Base-by-base conservation (phyloP, 2,888 invertebrate species). In the Drosophila meridionalis region DNA sequence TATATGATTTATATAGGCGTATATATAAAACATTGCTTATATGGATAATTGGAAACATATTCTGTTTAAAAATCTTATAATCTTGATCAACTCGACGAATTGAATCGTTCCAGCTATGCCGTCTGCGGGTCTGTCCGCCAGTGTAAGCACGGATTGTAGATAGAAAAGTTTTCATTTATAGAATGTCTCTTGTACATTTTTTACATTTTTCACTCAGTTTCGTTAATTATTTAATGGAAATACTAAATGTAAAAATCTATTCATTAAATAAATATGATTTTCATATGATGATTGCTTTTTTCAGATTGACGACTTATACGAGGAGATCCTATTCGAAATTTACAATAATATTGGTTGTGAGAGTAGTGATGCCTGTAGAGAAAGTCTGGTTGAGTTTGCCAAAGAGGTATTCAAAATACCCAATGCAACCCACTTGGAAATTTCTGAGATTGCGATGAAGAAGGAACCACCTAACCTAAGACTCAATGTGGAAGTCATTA, bases 381-480 rank as follows among this genome's bases (percentile, higher is more conserved):
- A 95, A 58, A 94, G 95, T 1, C 94, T 97, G 85, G 94, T 97
- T 89, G 94, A 95, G 47, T 97, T 97, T 91, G 95, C 96, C 1
- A 97, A 97, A 93, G 96, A 97, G 91, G 97, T 97, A 11, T 96
- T 96, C 76, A 93, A 93, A 93, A 95, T 97, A 85, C 95, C 96
- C 60, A 96, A 96, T 87, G 95, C 96, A 34, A 96, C 95, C 76
- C 97, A 98, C 91, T 94, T 95, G 56, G 94, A 95, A 89, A 94
- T 97, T 34, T 93, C 96, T 72, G 95, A 96, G 56, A 94, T 95
- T 73, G 97, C 97, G 0, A 95, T 95, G 90, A 95, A 95, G 14
- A 97, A 97, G 92, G 96, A 97, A 94, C 96, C 97, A 2, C 97
- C 97, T 0, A 96, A 97, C 87, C 94, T 97, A 84, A 95, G 97